Evolutionary conservation across 2,113 vertebrate species (phyloP), one percentile per base, ranked within the genome.

Genomic region (Rhynchopsitta pachyrhyncha): DNA sequence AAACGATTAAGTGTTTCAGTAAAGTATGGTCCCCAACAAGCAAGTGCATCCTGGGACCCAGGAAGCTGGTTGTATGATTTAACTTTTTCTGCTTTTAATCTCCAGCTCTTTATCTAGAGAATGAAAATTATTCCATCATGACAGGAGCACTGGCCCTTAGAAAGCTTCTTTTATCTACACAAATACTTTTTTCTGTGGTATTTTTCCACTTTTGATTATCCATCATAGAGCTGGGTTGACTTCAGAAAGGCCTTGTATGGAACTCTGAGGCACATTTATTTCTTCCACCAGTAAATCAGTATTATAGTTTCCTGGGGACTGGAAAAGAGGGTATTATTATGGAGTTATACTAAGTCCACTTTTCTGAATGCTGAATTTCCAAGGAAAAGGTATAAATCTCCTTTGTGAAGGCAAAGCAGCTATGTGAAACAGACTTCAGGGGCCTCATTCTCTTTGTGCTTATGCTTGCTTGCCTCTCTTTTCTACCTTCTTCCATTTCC

Each of bases 231-330:
- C 81, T 94, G 96, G 94, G 96, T 89, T 97, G 95, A 92, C 92
- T 97, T 95, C 92, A 95, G 92, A 94, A 90, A 90, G 86, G 83
- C 92, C 93, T 93, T 92, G 77, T 94, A 80, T 96, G 85, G 93
- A 93, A 78, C 55, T 93, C 69, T 41, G 75, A 93, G 57, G 66
- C 93, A 85, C 89, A 66, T 90, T 95, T 94, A 93, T 95, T 95
- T 96, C 93, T 96, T 90, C 90, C 74, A 95, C 87, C 86, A 91
- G 55, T 95, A 93, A 91, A 94, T 95, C 93, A 91, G 92, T 92
- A 85, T 94, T 97, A 82, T 88, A 49, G 96, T 95, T 95, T 91
- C 88, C 86, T 91, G 80, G 88, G 96, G 90, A 93, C 90, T 90
- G 74, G 88, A 91, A 83, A 83, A 93, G 82, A 93, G 68, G 82